Conservation (phyloP, 2,888 invertebrate species). For the Papilio gigon region DNA sequence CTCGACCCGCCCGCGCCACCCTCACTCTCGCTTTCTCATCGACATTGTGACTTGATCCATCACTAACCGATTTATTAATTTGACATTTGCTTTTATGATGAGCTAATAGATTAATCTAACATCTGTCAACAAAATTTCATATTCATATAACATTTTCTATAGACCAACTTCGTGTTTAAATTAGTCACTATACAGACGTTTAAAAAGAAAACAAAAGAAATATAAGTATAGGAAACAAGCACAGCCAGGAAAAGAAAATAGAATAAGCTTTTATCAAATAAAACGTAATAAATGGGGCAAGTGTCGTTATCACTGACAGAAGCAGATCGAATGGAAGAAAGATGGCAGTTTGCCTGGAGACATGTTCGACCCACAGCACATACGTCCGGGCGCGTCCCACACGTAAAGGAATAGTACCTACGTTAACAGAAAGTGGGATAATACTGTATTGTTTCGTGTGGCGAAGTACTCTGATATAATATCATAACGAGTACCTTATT, state of each 20-base stretch:
- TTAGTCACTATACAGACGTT: background rate
- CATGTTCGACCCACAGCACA: slow-evolving; percentile 41
- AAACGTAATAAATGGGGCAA: slow-evolving; percentile 60
- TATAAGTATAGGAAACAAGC: background rate
- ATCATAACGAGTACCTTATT: background rate
- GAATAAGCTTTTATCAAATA: slow-evolving; percentile 43
- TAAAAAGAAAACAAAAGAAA: background rate
- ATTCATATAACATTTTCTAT: too few species aligned
- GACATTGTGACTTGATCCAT: slow-evolving; percentile 48
- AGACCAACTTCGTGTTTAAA: background rate
- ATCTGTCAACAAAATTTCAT: too few species aligned
- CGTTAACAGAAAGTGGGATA: slow-evolving; percentile 21
- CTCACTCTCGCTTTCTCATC: slow-evolving; percentile 51
- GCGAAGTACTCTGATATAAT: background rate
- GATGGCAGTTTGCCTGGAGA: slow-evolving; percentile 58
- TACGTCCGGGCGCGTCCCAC: slow-evolving; percentile 16
- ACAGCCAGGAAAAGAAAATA: slow-evolving; percentile 30
- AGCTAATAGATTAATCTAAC: slow-evolving; percentile 1
- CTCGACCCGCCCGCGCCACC: slow-evolving; percentile 63
- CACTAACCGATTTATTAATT: slow-evolving; percentile 41
- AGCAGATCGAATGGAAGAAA: slow-evolving; percentile 59
- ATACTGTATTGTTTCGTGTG: slow-evolving; percentile 13
- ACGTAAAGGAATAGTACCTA: slow-evolving; percentile 33
- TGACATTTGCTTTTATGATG: slow-evolving; percentile 2
- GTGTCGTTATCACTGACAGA: slow-evolving; percentile 62